Evolutionary conservation across 1,140 invertebrate species (phyloP).

Genomic region (Drosophila ironensis): DNA sequence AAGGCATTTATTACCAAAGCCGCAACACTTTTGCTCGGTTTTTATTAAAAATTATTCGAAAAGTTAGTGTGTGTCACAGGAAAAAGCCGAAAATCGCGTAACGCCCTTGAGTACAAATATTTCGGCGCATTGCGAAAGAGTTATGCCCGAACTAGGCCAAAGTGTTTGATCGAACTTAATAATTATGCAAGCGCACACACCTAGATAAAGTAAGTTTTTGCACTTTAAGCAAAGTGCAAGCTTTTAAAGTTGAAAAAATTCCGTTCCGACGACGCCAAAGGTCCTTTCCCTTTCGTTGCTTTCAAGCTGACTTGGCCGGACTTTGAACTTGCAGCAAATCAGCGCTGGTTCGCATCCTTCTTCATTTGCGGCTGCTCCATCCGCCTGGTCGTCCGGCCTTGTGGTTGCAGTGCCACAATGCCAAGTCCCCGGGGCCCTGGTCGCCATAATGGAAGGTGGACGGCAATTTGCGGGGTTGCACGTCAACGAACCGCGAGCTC

Average conservation of each 20-base stretch:
- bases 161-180: slow-evolving; percentile 1
- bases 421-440: slow-evolving; percentile 18
- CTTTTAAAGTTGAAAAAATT: no score
- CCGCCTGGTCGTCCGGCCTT: background rate
- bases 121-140: background rate
- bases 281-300: no score
- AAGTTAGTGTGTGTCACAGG: slow-evolving; percentile 48
- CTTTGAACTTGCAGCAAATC: no score
- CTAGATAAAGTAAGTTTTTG: background rate
- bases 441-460: slow-evolving; percentile 3
- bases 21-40: slow-evolving; percentile 52
- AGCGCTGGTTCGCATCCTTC: no score
- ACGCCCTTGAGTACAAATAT: slow-evolving; percentile 30
- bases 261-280: no score
- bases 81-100: slow-evolving; percentile 29
- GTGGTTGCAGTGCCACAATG: no score
- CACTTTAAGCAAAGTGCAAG: no score
- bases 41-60: slow-evolving; percentile 74
- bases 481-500: background rate
- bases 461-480: background rate
- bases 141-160: background rate
- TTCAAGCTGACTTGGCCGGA: no score
- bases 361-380: background rate
- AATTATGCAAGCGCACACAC: background rate
- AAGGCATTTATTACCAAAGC: slow-evolving; percentile 50